Conservation (phyloP, 2,797 vertebrate species). For the Martes flavigula region DNA sequence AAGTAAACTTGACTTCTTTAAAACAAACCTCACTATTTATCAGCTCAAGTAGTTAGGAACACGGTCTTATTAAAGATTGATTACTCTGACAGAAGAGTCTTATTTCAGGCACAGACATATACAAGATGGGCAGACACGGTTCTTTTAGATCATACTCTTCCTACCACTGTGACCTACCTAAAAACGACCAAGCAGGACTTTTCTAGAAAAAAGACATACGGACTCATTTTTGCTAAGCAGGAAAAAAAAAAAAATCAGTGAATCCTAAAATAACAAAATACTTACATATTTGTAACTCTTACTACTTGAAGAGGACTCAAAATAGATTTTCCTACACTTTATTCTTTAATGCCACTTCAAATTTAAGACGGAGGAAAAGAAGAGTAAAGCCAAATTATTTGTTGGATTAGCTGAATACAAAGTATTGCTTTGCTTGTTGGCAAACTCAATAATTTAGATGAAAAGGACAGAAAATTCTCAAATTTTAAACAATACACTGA, state of each 20-base stretch:
- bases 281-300: constrained; percentile 1
- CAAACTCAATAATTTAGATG: constrained; percentile 34
- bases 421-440: background rate
- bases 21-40: constrained; percentile 82
- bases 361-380: background rate
- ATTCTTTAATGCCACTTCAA: background rate
- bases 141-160: background rate
- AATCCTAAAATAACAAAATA: constrained; percentile 25
- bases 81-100: constrained; percentile 20
- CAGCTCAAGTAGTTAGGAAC: constrained; percentile 80
- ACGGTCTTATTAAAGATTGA: constrained; percentile 56
- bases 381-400: constrained; percentile 15
- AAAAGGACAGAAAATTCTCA: constrained; percentile 49
- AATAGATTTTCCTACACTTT: background rate
- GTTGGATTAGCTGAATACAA: background rate
- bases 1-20: constrained; percentile 81
- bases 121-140: background rate
- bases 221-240: background rate
- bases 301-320: background rate
- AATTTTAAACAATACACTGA: constrained; percentile 23
- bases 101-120: constrained; percentile 5
- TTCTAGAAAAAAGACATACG: background rate
- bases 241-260: background rate
- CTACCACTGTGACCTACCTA: background rate
- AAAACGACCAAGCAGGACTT: background rate